Evolutionary conservation across 1,140 invertebrate genomes (phyloP).

Genomic region (Rhagoletis pomonella): DNA sequence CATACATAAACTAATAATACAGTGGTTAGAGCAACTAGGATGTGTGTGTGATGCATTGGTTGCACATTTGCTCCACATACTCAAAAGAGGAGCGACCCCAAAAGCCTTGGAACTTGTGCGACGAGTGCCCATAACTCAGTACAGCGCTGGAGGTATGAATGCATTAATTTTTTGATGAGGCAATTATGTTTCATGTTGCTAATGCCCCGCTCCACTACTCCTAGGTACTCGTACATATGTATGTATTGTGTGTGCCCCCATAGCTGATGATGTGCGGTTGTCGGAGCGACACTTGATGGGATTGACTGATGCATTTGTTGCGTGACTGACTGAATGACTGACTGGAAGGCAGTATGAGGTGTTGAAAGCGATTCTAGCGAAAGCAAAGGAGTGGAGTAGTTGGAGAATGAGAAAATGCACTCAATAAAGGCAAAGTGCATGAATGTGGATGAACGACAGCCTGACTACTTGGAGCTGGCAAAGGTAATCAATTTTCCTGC

Average conservation of each 20-base stretch:
- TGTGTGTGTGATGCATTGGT: conserved; percentile 34
- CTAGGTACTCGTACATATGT: no score
- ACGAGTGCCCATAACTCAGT: conserved; percentile 8
- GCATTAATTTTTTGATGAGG: conserved; percentile 49
- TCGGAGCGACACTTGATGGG: conserved; percentile 27
- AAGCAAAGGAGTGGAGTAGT: conserved; percentile 15
- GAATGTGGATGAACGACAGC: neutral
- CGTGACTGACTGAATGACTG: conserved; percentile 7
- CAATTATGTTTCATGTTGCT: conserved; percentile 40
- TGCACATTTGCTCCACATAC: neutral
- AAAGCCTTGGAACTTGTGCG: conserved; percentile 37
- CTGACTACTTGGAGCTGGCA: neutral
- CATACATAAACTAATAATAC: neutral
- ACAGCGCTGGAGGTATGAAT: conserved; percentile 29
- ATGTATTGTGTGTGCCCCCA: neutral
- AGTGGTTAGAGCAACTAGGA: conserved; percentile 22
- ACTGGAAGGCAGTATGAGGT: conserved; percentile 21
- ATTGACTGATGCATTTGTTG: conserved; percentile 47
- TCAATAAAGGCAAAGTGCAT: neutral
- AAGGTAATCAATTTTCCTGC: conserved; percentile 30
- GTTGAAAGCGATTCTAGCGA: conserved; percentile 29
- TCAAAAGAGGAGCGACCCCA: conserved; percentile 5
- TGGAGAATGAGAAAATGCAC: neutral
- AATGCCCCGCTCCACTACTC: conserved; percentile 1
- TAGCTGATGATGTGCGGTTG: conserved; percentile 44